Conservation (phyloP, 1,140 invertebrate genomes). For the Caligus rogercresseyi region DNA sequence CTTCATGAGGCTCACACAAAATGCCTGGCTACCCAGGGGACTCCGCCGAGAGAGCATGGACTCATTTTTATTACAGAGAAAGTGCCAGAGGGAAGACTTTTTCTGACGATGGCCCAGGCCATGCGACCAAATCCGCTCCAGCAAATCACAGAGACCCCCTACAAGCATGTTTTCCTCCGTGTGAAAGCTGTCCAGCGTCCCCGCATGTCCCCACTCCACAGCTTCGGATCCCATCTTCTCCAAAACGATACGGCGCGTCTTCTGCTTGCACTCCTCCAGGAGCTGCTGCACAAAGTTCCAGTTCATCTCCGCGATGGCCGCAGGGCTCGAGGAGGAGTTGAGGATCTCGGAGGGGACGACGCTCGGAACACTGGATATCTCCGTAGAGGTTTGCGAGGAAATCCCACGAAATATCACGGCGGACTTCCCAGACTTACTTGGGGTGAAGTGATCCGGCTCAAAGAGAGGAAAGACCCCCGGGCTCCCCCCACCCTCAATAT, state of each 20-base stretch:
- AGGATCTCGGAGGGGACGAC: slow-evolving; percentile 4
- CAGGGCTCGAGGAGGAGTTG: slow-evolving; percentile 53
- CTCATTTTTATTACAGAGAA: slow-evolving; percentile 12
- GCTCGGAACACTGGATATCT: neutral
- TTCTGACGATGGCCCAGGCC: slow-evolving; percentile 57
- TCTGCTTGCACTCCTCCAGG: slow-evolving; percentile 74
- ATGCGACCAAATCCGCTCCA: slow-evolving; percentile 95
- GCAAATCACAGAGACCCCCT: slow-evolving; percentile 83
- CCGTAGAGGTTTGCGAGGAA: neutral
- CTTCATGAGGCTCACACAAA: slow-evolving; percentile 13
- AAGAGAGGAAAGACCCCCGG: slow-evolving; percentile 8
- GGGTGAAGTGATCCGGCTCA: neutral
- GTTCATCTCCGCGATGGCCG: slow-evolving; percentile 87
- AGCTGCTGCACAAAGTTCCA: slow-evolving; percentile 96
- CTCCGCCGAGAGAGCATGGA: neutral
- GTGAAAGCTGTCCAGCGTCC: slow-evolving; percentile 27
- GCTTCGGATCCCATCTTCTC: slow-evolving; percentile 96
- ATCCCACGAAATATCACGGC: neutral
- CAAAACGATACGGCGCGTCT: slow-evolving; percentile 92
- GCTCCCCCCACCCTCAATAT: neutral
- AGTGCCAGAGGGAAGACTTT: slow-evolving; percentile 80
- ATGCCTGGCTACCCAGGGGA: slow-evolving; percentile 7
- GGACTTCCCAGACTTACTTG: neutral
- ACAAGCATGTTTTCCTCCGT: slow-evolving; percentile 96
- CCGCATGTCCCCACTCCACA: slow-evolving; percentile 53